These are phyloP conservation scores for Piprites chloris DNA, from an alignment of 2,113 vertebrate genomes.

Conservation along the genomic window DNA sequence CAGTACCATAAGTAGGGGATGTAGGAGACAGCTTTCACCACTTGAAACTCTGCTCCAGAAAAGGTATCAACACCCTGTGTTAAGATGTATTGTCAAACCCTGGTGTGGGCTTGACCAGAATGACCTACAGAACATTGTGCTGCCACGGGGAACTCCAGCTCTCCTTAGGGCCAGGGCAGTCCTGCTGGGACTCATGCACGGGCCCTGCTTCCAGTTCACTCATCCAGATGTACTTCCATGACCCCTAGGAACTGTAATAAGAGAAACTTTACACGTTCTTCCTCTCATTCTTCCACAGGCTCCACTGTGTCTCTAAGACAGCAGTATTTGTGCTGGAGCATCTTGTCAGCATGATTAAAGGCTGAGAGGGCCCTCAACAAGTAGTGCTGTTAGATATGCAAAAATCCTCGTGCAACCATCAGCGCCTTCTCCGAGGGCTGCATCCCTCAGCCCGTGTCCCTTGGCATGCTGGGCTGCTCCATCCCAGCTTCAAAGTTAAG, in stretches of 20 bases:
- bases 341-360: background rate
- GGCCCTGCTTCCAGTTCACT: background rate
- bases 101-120: background rate
- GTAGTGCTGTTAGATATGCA: background rate
- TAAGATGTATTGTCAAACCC: background rate
- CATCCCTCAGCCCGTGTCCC: background rate
- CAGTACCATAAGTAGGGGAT: background rate
- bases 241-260: background rate
- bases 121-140: rapidly evolving
- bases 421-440: background rate
- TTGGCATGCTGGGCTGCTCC: background rate
- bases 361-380: background rate
- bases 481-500: background rate
- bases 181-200: rapidly evolving
- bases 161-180: background rate
- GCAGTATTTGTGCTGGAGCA: background rate
- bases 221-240: rapidly evolving
- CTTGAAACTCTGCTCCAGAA: background rate
- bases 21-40: background rate
- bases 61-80: rapidly evolving
- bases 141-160: background rate
- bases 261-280: background rate
- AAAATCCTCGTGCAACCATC: background rate
- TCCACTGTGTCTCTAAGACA: background rate
- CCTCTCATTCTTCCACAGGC: background rate